These are phyloP conservation scores for Porites lobata DNA, from an alignment of 92 coral and sea anemone genomes.

Conservation along the genomic window DNA sequence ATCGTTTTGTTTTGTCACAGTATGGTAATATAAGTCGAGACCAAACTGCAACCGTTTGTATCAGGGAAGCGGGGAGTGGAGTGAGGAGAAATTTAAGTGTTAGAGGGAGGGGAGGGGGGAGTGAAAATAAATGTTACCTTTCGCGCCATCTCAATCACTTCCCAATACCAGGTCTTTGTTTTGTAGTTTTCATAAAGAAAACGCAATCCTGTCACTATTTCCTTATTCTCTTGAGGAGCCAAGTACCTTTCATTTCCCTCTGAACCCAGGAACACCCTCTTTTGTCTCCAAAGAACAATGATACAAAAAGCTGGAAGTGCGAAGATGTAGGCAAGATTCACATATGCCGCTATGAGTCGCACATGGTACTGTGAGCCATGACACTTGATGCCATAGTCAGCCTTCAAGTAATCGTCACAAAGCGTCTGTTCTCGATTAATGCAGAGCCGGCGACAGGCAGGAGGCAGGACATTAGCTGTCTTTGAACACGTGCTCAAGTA, in stretches of 20 bases:
- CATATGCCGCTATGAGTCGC: conserved; percentile 14
- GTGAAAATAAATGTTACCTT: neutral
- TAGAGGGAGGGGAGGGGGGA: neutral
- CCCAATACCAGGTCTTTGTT: conserved; percentile 58
- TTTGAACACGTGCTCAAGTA: conserved; percentile 56
- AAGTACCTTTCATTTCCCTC: neutral
- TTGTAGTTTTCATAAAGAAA: conserved; percentile 56
- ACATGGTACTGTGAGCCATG: conserved; percentile 19
- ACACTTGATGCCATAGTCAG: conserved; percentile 55
- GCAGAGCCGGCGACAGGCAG: conserved; percentile 50
- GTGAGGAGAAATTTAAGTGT: no score
- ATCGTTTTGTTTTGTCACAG: no score
- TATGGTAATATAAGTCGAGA: no score
- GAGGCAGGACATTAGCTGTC: conserved; percentile 54
- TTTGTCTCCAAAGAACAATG: conserved; percentile 38
- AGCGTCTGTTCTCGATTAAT: conserved; percentile 23
- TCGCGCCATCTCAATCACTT: conserved; percentile 55
- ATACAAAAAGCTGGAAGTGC: conserved; percentile 27
- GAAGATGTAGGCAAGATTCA: conserved; percentile 26
- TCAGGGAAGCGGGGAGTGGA: neutral
- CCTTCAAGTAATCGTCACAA: conserved; percentile 49
- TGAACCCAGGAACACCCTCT: neutral
- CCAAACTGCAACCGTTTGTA: neutral
- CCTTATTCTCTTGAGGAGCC: neutral
- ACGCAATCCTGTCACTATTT: conserved; percentile 32